Evolutionary conservation across 2,888 invertebrate genomes (phyloP), one percentile per base, ranked within the genome.

Genomic region (Rhaphigaster nebulosa): DNA sequence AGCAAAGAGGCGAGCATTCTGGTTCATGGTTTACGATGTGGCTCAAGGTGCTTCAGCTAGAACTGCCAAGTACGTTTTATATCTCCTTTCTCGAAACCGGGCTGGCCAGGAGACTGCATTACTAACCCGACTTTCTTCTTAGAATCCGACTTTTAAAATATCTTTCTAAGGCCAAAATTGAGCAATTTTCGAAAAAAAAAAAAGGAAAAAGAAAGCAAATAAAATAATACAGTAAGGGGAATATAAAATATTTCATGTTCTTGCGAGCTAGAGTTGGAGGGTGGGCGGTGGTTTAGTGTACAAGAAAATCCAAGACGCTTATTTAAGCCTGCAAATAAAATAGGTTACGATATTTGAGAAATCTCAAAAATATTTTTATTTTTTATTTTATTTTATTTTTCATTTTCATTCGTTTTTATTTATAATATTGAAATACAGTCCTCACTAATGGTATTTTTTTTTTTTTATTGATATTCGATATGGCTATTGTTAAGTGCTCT

Each of bases 21-120:
- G 84, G 84, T 84, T 84, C 84, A 84, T 84, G 84, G 84, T 84
- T 84, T 84, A 84, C 84, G 84, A 84, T 84, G 26, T 84, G n/a
- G 84, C 84, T 84, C 84, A 84, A 84, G 84, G 84, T n/a, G n/a
- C 84, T 18, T 26, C 18, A 15, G n/a, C 84, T 45, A 23, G 45
- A 45, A 45, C 45, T 84, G 45, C 84, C 84, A 84, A 84, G 84
- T 84, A 84, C 84, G 45, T 50, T 84, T 12, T 84, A 26, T 26
- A 84, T 84, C n/a, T 84, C 45, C 45, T 50, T 45, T 50, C 84
- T 84, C 84, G 45, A 45, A 84, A 84, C 84, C n/a, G 45, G 45
- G 45, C 41, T 45, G 26, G 41, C 45, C 45, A 50, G n/a, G 45
- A 45, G n/a, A 15, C 45, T n/a, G 26, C 65, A 65, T 65, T 65